Conservation (phyloP, 2,113 vertebrate species). For the Catharus bicknelli region DNA sequence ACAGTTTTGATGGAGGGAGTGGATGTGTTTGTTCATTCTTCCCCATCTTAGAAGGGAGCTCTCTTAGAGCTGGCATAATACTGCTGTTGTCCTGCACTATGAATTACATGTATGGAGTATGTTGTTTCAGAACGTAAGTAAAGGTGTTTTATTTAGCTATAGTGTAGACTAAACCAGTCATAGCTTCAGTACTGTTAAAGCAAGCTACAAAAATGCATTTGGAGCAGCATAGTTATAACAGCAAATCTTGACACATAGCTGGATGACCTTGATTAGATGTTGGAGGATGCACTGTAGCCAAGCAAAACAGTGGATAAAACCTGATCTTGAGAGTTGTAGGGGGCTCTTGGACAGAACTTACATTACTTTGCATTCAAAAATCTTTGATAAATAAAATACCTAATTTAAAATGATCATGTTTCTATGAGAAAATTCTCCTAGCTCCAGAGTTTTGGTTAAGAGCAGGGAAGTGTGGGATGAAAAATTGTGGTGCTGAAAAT, state of each 20-base stretch:
- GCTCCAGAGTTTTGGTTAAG: not conserved
- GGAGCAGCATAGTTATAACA: not conserved
- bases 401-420: not conserved
- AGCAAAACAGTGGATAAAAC: not conserved
- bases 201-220: not conserved
- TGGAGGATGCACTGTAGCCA: not conserved
- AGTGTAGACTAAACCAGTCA: not conserved
- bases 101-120: not conserved
- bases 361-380: not conserved
- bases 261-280: not conserved
- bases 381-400: not conserved
- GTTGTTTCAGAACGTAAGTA: rapidly evolving
- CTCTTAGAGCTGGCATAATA: not conserved
- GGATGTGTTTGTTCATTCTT: not conserved
- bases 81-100: not conserved
- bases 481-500: not conserved
- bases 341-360: not conserved
- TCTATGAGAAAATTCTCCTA: not conserved
- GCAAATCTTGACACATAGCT: not conserved
- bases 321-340: not conserved
- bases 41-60: not conserved
- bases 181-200: not conserved
- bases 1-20: not conserved
- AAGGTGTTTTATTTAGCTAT: not conserved
- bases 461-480: not conserved